Evolutionary conservation across 2,797 vertebrate species (phyloP), one percentile per base, ranked within the genome.

Genomic region (Epinephelus coioides): DNA sequence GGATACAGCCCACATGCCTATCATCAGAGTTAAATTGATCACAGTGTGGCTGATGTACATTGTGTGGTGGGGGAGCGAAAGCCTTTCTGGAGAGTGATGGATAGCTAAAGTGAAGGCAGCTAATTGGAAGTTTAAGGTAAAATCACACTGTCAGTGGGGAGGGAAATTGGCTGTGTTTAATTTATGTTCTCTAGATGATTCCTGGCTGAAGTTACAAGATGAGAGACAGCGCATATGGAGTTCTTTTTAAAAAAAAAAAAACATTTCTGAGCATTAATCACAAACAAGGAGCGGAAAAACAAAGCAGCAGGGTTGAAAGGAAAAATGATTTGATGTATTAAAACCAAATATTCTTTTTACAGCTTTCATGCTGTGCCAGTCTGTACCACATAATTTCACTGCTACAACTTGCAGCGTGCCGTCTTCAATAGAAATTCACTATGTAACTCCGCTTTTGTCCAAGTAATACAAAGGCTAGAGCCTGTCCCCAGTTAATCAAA

Each of bases 61-160:
- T 67, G 76, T 70, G 74, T 49, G 27, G 79, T 14, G 72, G 77
- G 27, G n/a, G 11, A 63, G 70, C 51, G 68, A 67, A 70, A 78
- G 68, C 56, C 77, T 73, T 51, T 79, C 83, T 76, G 54, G 21
- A 74, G 81, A 78, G 73, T 83, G 89, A 90, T 89, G 83, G 88
- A 93, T 87, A 78, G 83, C 88, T 80, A 25, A 88, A 86, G 78
- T 79, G 89, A 92, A 88, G 79, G 79, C 86, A 73, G 79, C 68
- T 91, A 89, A 92, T 91, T 90, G 82, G 80, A 91, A 84, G 84
- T 90, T 88, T 87, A 88, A 84, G 83, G 87, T 90, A 88, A 80
- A 89, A 90, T 91, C 84, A 82, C 68, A 49, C 19, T 83, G 73
- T 81, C 79, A 68, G 79, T 65, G 76, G 81, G 84, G 77, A 83